phyloP scores from a whole-genome alignment of 2,888 invertebrate genomes.

The Oscheius onirici region DNA sequence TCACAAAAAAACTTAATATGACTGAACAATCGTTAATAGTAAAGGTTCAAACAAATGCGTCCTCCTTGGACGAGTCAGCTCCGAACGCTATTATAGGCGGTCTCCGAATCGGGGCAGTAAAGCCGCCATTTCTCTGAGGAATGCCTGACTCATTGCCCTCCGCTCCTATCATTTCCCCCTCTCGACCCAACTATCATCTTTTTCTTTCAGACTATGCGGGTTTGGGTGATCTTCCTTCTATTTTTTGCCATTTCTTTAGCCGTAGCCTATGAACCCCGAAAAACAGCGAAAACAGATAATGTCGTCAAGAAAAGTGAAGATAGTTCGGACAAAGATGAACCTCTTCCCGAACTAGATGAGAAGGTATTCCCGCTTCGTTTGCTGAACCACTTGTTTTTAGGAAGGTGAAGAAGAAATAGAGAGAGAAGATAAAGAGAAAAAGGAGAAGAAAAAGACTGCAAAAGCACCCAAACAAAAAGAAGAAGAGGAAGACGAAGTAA shows the following conservation, averaged over 20 bases:
- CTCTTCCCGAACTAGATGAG: neutral
- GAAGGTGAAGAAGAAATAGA: neutral
- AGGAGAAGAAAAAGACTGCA: neutral
- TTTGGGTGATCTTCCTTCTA: constrained; percentile 26
- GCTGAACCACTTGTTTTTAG: neutral
- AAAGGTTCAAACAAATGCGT: constrained; percentile 17
- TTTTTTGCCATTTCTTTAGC: constrained; percentile 2
- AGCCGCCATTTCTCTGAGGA: neutral
- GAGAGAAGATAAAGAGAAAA: neutral
- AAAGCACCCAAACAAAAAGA: neutral
- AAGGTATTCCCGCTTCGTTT: neutral
- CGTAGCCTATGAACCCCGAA: constrained; percentile 1
- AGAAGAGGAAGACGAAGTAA: constrained; percentile 9
- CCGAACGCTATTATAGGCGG: constrained; percentile 12
- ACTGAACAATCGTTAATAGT: too few relatives aligned
- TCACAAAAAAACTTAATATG: too few relatives aligned
- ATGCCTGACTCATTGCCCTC: constrained; percentile 16
- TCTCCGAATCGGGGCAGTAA: constrained; percentile 18
- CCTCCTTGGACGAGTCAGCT: neutral
- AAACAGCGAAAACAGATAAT: neutral
- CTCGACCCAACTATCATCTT: neutral
- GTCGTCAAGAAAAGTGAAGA: neutral
- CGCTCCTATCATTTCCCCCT: neutral
- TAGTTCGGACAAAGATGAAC: neutral
- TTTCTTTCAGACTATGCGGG: constrained; percentile 24